Evolutionary conservation across 2,888 invertebrate genomes (phyloP), one percentile per base, ranked within the genome.

Genomic region (Dryocosmus kuriphilus): DNA sequence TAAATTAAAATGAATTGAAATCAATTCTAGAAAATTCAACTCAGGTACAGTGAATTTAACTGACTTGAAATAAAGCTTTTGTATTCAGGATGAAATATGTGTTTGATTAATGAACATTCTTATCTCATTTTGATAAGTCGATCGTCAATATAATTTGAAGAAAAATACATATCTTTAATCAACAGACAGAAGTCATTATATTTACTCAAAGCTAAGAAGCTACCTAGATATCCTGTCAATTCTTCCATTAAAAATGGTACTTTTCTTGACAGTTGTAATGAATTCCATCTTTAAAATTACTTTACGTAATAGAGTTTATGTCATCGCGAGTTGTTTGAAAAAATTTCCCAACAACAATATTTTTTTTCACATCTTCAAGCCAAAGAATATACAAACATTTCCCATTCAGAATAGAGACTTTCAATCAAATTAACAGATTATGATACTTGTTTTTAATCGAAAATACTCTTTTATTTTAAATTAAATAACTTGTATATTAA

Each of bases 91-190:
- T 46, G 27, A 67, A 46, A 71, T 30, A 46, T 27, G 27, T 16
- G 41, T 71, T 22, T 41, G 19, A 46, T 27, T 71, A 46, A 46
- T 51, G 27, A 46, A 71, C 27, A 19, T 27, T 46, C 41, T 71
- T 71, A 71, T 71, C 67, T 19, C 27, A 27, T 9, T 46, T 46
- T 19, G 67, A 71, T 71, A 71, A 71, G 67, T 22, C 27, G n/a
- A 9, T 71, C 41, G 46, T 71, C 27, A 71, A 71, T 71, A 46
- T n/a, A 30, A 27, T 27, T 16, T 46, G 19, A 27, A 67, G 27
- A 46, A 71, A 46, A 27, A 27, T 6, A 27, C 24, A 32, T 63
- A n/a, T 67, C 19, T 8, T 30, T 46, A n/a, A 27, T 46, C 46
- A 71, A n/a, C 9, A 51, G n/a, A 51, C 51, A 51, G n/a, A n/a